Evolutionary conservation across 2,797 vertebrate species (phyloP).

Genomic region (Oreortyx pictus): DNA sequence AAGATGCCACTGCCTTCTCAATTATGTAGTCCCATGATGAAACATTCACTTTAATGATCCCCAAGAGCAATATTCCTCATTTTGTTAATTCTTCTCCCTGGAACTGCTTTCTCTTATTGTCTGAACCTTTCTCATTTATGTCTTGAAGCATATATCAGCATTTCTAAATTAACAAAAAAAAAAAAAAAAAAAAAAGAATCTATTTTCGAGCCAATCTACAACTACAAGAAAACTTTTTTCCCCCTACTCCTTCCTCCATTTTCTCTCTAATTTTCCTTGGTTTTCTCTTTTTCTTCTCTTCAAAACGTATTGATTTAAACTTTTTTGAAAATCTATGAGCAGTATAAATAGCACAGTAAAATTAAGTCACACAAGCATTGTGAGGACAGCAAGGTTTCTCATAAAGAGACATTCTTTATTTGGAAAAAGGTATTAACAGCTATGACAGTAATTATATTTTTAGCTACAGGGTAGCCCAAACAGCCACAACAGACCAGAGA

Average conservation of each 20-base stretch:
- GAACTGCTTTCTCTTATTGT: not conserved
- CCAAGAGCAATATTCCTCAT: not conserved
- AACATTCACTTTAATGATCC: slow-evolving; percentile 3
- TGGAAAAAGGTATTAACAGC: not conserved
- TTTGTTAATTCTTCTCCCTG: not conserved
- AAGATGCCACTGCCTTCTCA: slow-evolving; percentile 14
- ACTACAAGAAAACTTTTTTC: not conserved
- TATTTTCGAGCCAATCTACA: not conserved
- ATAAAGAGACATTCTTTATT: not conserved
- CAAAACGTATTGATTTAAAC: not conserved
- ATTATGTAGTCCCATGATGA: not conserved
- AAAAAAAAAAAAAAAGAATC: not conserved
- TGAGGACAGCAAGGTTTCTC: not conserved
- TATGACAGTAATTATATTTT: not conserved
- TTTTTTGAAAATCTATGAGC: not conserved
- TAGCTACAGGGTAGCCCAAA: not conserved
- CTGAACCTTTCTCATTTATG: not conserved
- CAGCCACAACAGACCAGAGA: not conserved
- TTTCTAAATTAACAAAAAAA: not conserved
- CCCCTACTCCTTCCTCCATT: too few species aligned
- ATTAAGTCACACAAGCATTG: not conserved
- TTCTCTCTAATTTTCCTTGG: not conserved
- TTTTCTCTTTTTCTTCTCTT: not conserved
- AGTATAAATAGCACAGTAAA: not conserved
- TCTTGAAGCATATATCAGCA: not conserved